Conservation (phyloP, 2,888 invertebrate genomes). For the Fabriciana adippe region DNA sequence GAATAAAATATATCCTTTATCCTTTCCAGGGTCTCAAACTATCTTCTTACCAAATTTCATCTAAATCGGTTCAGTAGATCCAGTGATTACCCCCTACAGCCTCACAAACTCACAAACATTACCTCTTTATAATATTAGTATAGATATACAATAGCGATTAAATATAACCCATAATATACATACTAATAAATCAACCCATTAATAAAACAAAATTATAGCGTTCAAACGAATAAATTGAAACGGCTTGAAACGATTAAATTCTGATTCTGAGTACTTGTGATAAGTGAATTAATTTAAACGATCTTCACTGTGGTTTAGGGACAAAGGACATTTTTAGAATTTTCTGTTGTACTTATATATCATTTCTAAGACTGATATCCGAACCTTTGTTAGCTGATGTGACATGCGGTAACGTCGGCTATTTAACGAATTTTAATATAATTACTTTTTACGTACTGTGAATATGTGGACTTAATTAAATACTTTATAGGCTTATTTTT, state of each 20-base stretch:
- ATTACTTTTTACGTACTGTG: constrained; percentile 17
- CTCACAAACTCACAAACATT: no score
- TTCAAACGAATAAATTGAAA: background rate
- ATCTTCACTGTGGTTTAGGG: constrained; percentile 12
- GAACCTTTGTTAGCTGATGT: constrained; percentile 30
- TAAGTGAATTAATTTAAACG: constrained; percentile 18
- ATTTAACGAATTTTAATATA: constrained; percentile 19
- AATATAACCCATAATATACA: no score
- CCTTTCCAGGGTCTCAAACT: no score
- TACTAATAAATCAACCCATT: no score
- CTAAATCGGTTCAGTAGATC: no score
- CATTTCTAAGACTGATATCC: constrained; percentile 23
- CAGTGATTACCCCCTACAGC: no score
- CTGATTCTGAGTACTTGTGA: constrained; percentile 3
- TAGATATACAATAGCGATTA: no score
- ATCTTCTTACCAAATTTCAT: no score
- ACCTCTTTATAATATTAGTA: no score
- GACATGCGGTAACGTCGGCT: constrained; percentile 11
- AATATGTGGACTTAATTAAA: constrained; percentile 18
- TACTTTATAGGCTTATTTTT: constrained; percentile 5
- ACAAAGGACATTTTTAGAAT: constrained; percentile 11
- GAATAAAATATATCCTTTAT: no score
- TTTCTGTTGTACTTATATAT: constrained; percentile 22
- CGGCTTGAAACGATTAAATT: background rate
- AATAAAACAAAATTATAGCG: no score